These are phyloP conservation scores for Antheraea assamensis DNA, from an alignment of 2,888 invertebrate genomes.

Conservation along the genomic window DNA sequence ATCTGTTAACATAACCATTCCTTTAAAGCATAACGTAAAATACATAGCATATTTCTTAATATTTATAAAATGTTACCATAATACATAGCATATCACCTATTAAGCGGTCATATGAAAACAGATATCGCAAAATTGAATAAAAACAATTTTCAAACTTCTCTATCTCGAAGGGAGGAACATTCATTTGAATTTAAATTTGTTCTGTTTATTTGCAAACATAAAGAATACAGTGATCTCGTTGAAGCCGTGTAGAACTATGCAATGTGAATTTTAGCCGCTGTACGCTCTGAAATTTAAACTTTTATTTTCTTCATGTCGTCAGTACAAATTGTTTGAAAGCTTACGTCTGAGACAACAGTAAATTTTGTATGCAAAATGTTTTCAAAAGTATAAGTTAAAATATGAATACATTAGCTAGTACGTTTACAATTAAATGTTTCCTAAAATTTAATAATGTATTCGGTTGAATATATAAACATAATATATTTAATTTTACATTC, in stretches of 20 bases:
- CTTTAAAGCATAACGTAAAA: background rate
- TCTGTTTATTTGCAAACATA: constrained; percentile 26
- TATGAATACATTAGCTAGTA: background rate
- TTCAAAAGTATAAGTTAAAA: background rate
- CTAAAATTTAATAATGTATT: background rate
- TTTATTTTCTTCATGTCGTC: constrained; percentile 4
- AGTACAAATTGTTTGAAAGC: constrained; percentile 1
- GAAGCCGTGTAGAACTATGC: background rate
- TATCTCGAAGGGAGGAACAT: background rate
- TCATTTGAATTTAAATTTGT: constrained; percentile 14
- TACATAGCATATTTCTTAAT: background rate
- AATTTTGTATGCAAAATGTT: background rate
- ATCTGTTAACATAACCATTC: background rate
- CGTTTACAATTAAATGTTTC: background rate
- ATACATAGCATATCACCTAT: background rate
- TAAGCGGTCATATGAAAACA: background rate
- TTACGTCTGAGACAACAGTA: background rate
- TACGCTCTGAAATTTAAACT: constrained; percentile 5
- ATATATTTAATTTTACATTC: background rate
- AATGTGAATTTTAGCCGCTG: constrained; percentile 4
- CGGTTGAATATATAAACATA: background rate
- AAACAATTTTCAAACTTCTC: background rate
- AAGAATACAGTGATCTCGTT: constrained; percentile 25
- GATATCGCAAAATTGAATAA: background rate
- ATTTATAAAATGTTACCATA: background rate